These are phyloP conservation scores for Emydura subglobosa DNA, from an alignment of 2,113 vertebrate species.

Conservation along the genomic window DNA sequence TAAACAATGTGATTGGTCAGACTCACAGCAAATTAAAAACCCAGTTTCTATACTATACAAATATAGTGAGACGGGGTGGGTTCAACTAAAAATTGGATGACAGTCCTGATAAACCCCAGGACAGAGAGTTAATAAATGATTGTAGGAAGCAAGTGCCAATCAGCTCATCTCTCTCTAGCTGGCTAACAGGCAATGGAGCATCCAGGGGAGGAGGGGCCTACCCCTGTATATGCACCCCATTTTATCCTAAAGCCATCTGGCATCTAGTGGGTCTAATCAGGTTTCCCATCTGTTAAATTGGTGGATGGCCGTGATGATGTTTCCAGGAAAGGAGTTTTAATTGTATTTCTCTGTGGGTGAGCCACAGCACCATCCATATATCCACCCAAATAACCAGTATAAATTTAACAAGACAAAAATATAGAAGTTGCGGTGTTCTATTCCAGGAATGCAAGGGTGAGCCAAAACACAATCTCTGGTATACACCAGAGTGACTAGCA, in stretches of 20 bases:
- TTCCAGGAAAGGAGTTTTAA: constrained; percentile 40
- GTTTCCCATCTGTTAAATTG: constrained; percentile 36
- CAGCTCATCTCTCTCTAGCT: background rate
- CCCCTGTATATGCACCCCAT: background rate
- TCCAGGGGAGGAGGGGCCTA: background rate
- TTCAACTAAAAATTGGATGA: background rate
- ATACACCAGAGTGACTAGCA: constrained; percentile 23
- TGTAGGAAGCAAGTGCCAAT: background rate
- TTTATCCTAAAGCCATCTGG: background rate
- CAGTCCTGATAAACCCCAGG: background rate
- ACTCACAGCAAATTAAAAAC: background rate
- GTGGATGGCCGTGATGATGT: constrained; percentile 25
- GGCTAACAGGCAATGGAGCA: background rate
- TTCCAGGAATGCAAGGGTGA: constrained; percentile 72
- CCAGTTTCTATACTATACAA: background rate
- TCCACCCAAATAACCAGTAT: constrained; percentile 61
- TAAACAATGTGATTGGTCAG: background rate
- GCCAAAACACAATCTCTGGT: constrained; percentile 53
- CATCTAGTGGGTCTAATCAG: background rate
- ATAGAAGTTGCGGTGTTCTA: constrained; percentile 69
- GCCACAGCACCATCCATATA: constrained; percentile 47
- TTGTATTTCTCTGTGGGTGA: constrained; percentile 55
- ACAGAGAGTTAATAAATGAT: background rate
- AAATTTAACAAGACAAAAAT: constrained; percentile 78
- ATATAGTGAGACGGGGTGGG: background rate